Evolutionary conservation across 1,140 invertebrate species (phyloP), one percentile per base, ranked within the genome.

Genomic region (Zaprionus gabonicus): DNA sequence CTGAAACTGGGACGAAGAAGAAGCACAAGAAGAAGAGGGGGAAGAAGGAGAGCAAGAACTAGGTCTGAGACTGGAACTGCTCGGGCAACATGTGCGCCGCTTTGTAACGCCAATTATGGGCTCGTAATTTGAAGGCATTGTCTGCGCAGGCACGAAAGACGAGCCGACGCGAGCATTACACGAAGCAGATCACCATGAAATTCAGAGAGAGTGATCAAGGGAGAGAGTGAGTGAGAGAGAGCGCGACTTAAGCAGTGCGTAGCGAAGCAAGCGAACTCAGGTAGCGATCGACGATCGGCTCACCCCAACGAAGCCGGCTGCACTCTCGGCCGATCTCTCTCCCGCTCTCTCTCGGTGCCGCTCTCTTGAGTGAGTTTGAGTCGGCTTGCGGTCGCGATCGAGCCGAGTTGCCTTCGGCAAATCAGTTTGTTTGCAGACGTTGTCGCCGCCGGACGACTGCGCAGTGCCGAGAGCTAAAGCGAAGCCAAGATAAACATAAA

Each of bases 91-190:
- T 91, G 82, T 86, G 86, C 82, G 75, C 87, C 66, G 75, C 71
- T 91, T 91, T 91, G 87, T 91, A 91, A 91, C 87, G 87, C 87
- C 87, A 91, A 91, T 91, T 91, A 91, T 91, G 87, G 87, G 77
- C 71, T 71, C 90, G 90, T 91, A 91, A 91, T 91, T 90, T 69
- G 77, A 91, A 82, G 80, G 71, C 82, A 91, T 91, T 91, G 90
- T 91, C 71, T 78, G 75, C 28, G 59, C 46, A 79, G 57, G 70
- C 72, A 90, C 78, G 90, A 80, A 83, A 82, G 79, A 84, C 70
- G 68, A 77, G 69, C 64, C 78, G 69, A 74, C 46, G 49, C 51
- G 62, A 58, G 79, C 71, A 79, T 74, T 79, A 79, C 82, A 82
- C 70, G 68, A 73, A 38, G 65, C 63, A 76, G 80, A 81, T 74